Base-by-base conservation (phyloP, 2,888 invertebrate genomes). In the Sipha maydis region DNA sequence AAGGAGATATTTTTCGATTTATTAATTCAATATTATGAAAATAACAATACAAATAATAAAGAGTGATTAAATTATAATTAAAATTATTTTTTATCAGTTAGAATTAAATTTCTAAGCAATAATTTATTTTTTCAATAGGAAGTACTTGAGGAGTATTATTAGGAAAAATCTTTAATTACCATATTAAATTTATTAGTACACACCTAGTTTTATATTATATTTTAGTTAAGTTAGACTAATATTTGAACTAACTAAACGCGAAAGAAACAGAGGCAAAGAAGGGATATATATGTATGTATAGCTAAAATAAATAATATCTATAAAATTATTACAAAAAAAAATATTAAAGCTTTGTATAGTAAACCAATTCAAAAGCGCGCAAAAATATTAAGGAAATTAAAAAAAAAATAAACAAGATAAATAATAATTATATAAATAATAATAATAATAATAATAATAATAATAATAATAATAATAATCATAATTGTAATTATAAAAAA, bases 221-320 rank as follows among this genome's bases (percentile, higher is more conserved):
- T 88, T 88, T 88, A 88, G 88, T 88, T 28, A 75, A 88, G 88
- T 88, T 88, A 88, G 82, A 88, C 82, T 80, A 88, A 88, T 82
- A 73, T 56, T 73, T 38, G 48, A 88, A 80, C 82, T 88, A 82
- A 73, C 88, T 88, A 88, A 88, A 79, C 73, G 61, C 80, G 21
- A 88, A 88, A 88, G 88, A 88, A 85, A 88, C 88, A 88, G 88
- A 88, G 82, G 48, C 82, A 76, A 88, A 88, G 88, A 88, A 88
- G 88, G 88, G 67, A 80, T 88, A 82, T 82, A 88, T 80, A 82
- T 71, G n/a, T 76, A 77, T 76, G 76, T 67, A 89, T 79, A 80
- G 83, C 69, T 89, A 85, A 89, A 85, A 89, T 83, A 89, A 85
- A 89, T 83, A 85, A 80, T 78, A 89, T 82, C 89, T 89, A 85